Evolutionary conservation across 2,888 invertebrate genomes (phyloP), one percentile per base, ranked within the genome.

Genomic region (Apantesis nais): DNA sequence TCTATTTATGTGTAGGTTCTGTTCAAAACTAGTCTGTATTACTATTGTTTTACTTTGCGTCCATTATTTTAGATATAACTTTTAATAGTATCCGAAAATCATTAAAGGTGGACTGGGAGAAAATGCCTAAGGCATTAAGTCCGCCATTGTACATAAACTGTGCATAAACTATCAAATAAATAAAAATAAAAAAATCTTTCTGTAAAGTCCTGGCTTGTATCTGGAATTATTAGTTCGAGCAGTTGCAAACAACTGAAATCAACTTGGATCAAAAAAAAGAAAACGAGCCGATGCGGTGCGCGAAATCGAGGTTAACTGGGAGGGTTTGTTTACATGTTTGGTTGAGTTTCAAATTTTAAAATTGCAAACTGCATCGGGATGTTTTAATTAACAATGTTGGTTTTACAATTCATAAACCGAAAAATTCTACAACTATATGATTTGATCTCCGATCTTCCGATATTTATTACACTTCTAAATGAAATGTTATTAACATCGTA

Each of bases 261-360:
- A 87, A 89, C 83, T 85, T 82, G 81, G 80, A 86, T 83, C 84
- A 87, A 88, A 88, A 88, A 83, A 85, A 80, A 82, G 82, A 87
- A 80, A 77, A 79, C 79, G 79, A 80, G 84, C 81, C 86, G 82
- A 84, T 84, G 85, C 85, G 84, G 87, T 85, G 84, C 81, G 83
- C 84, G 81, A 84, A 87, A 88, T 89, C 85, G 83, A 86, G 89
- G 90, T 89, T 89, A 89, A 90, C 88, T 86, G 87, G 84, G 84
- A 85, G 83, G 85, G 86, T 88, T 89, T 90, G 91, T 92, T 92
- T 90, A 89, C 88, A 88, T 87, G 86, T 86, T 87, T 81, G 84
- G 84, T 84, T 82, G 83, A 81, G 84, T 87, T 85, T 84, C 84
- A 76, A 85, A 83, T 80, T 75, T 76, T 83, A 82, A 78, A 81